These are phyloP conservation scores for Tragelaphus strepsiceros DNA, from an alignment of 2,113 vertebrate genomes.

Conservation along the genomic window DNA sequence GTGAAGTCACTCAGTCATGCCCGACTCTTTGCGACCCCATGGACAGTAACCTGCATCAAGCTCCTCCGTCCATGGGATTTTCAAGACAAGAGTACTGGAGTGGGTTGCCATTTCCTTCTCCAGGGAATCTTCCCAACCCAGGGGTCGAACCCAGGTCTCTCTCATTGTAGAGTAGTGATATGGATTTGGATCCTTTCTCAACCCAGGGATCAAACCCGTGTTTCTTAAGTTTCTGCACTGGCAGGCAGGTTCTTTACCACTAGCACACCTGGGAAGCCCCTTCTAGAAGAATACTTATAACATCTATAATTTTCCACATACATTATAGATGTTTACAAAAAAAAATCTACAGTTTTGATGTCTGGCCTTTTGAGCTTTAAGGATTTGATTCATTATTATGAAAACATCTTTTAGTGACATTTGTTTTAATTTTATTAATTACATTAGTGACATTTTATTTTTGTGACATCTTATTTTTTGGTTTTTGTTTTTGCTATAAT, in stretches of 20 bases:
- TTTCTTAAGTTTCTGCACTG: not conserved
- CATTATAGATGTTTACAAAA: not conserved
- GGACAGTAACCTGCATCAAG: too few relatives aligned
- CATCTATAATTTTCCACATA: not conserved
- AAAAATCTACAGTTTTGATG: not conserved
- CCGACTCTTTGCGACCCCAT: too few relatives aligned
- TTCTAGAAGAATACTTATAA: not conserved
- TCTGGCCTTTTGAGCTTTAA: slow-evolving; percentile 8
- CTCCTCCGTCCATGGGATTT: too few relatives aligned
- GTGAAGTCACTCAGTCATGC: too few relatives aligned
- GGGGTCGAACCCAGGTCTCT: too few relatives aligned
- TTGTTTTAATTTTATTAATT: not conserved
- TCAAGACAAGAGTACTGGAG: too few relatives aligned
- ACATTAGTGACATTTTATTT: not conserved
- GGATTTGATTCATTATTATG: not conserved
- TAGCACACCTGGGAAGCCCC: not conserved
- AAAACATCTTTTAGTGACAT: slow-evolving; percentile 3
- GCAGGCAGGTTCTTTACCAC: not conserved
- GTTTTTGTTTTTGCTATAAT: not conserved
- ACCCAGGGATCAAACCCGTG: not conserved
- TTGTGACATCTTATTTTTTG: not conserved
- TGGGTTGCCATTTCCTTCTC: too few relatives aligned
- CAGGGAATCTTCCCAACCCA: too few relatives aligned
- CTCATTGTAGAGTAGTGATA: too few relatives aligned
- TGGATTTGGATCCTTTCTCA: not conserved